Conservation (phyloP, 1,140 invertebrate species). For the Dufourea novaeangliae region DNA sequence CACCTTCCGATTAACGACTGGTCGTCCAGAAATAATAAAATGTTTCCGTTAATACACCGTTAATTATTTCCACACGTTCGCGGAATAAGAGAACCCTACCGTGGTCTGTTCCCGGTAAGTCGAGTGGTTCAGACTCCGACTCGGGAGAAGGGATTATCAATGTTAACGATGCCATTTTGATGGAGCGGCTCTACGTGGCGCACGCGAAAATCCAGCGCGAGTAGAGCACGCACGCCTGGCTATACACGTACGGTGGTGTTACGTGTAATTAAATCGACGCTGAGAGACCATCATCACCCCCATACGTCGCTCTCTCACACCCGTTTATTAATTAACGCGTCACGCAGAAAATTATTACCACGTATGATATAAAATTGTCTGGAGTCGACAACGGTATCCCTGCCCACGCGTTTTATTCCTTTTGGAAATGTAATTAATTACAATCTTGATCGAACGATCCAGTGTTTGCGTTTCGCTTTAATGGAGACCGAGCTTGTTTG, state of each 20-base stretch:
- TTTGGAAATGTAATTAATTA: slow-evolving; percentile 47
- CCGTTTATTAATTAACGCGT: slow-evolving; percentile 66
- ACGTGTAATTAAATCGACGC: slow-evolving; percentile 57
- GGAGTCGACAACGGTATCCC: neutral
- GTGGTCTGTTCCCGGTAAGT: slow-evolving; percentile 6
- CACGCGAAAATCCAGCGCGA: slow-evolving; percentile 3
- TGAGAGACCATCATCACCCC: slow-evolving; percentile 24
- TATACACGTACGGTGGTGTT: slow-evolving; percentile 14
- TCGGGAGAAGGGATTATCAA: slow-evolving; percentile 32
- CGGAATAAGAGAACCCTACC: neutral
- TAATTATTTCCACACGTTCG: slow-evolving; percentile 29
- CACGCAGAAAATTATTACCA: slow-evolving; percentile 52
- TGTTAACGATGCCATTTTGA: slow-evolving; percentile 52
- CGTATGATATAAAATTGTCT: slow-evolving; percentile 52
- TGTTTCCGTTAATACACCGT: slow-evolving; percentile 9
- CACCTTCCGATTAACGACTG: neutral
- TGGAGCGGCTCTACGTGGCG: neutral
- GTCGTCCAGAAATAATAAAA: neutral
- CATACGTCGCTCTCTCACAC: slow-evolving; percentile 41
- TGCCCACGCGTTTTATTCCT: slow-evolving; percentile 24
- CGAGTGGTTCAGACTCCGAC: slow-evolving; percentile 24
- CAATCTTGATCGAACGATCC: slow-evolving; percentile 10
- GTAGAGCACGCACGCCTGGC: slow-evolving; percentile 25
- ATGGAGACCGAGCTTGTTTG: neutral
- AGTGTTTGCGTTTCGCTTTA: neutral